Evolutionary conservation across 2,888 invertebrate genomes (phyloP).

Genomic region (Dexiosoma caninum): DNA sequence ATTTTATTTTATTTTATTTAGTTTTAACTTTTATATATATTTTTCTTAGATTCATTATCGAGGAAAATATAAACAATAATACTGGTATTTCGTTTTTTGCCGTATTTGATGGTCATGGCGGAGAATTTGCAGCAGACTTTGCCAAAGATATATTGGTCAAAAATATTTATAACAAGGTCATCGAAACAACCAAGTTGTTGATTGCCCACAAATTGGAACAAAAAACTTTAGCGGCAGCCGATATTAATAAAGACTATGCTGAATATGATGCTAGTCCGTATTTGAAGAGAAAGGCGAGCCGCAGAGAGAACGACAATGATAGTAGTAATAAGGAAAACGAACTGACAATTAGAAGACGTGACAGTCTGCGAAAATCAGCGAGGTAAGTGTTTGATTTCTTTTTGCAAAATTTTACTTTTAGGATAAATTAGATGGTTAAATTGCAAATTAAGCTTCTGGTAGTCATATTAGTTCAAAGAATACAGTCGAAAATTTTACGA

Average conservation of each 20-base stretch:
- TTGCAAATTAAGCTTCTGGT: no score
- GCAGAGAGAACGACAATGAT: conserved; percentile 70
- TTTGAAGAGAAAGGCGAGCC: conserved; percentile 71
- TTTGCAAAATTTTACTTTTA: no score
- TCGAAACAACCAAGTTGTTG: conserved; percentile 84
- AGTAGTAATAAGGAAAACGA: conserved; percentile 73
- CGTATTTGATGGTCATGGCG: conserved; percentile 97
- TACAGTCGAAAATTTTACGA: no score
- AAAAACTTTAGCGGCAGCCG: conserved; percentile 54
- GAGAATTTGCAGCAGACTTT: conserved; percentile 95
- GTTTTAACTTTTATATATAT: no score
- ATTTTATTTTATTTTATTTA: no score
- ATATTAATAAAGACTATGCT: conserved; percentile 62
- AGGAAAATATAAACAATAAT: conserved; percentile 87
- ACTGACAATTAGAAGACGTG: conserved; percentile 70
- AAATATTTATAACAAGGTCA: conserved; percentile 86
- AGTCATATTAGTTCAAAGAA: no score
- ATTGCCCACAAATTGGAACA: conserved; percentile 78
- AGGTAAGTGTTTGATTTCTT: conserved; percentile 66
- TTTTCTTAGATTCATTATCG: conserved; percentile 84
- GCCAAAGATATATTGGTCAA: conserved; percentile 92
- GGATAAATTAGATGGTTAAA: no score
- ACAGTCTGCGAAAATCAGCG: conserved; percentile 74
- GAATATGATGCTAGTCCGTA: conserved; percentile 74
- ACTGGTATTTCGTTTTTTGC: conserved; percentile 93